phyloP scores from a whole-genome alignment of 2,113 vertebrate genomes.

The Grus americana region DNA sequence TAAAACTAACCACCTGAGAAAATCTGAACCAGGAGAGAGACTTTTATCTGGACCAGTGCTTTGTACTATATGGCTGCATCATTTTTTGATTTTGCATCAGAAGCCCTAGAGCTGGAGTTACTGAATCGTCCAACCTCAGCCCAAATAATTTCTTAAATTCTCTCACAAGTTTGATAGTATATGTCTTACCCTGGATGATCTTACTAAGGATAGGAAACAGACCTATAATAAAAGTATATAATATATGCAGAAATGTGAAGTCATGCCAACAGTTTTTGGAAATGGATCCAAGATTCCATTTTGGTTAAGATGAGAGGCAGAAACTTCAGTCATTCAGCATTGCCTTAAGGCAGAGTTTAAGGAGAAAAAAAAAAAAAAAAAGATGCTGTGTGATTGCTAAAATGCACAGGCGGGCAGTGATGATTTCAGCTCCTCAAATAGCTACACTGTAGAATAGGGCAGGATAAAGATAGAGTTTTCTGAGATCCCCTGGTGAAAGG shows the following conservation, averaged over 20 bases:
- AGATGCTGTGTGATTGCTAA: constrained; percentile 1
- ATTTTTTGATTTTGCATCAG: neutral
- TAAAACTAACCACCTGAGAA: neutral
- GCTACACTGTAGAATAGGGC: neutral
- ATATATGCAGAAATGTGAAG: neutral
- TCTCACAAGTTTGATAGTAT: neutral
- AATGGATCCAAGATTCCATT: constrained; percentile 20
- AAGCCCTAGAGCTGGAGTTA: neutral
- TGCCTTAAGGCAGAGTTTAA: constrained; percentile 41
- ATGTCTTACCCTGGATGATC: neutral
- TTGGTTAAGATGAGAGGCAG: constrained; percentile 21
- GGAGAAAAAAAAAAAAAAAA: neutral
- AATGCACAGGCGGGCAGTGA: neutral
- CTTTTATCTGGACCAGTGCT: neutral
- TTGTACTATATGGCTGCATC: neutral
- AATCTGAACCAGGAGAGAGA: neutral
- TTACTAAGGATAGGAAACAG: neutral
- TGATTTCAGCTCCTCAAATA: constrained; percentile 50
- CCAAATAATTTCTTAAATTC: neutral
- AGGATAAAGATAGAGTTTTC: constrained; percentile 42
- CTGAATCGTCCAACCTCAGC: neutral
- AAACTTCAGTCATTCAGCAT: constrained; percentile 1
- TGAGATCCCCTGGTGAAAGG: constrained; percentile 15
- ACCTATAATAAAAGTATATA: constrained; percentile 24
- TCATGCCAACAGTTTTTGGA: neutral